Conservation (phyloP, 2,113 vertebrate species). For the Oncorhynchus clarkii region DNA sequence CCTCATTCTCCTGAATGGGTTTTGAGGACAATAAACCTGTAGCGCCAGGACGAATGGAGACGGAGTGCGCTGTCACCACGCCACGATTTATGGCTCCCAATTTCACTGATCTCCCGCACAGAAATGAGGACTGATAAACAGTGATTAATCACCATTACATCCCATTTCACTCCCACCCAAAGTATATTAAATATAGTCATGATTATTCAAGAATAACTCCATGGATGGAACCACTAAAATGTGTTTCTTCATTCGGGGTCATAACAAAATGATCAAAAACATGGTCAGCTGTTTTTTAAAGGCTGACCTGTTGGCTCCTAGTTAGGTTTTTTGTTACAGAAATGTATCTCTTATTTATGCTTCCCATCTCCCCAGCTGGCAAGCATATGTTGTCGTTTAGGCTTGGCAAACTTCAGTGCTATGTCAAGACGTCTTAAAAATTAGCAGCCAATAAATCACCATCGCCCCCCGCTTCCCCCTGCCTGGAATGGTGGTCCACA, state of each 20-base stretch:
- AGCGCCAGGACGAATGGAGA: constrained; percentile 81
- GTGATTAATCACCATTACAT: constrained; percentile 82
- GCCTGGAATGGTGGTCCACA: constrained; percentile 73
- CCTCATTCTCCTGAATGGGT: constrained; percentile 81
- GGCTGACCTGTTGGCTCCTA: constrained; percentile 37
- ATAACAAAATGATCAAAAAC: background rate
- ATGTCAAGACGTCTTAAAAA: constrained; percentile 78
- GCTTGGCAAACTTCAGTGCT: constrained; percentile 73
- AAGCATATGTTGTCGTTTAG: constrained; percentile 78
- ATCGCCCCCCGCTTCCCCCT: constrained; percentile 60
- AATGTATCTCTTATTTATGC: constrained; percentile 63
- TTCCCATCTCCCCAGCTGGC: constrained; percentile 69
- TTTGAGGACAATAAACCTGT: constrained; percentile 84
- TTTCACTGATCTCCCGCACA: constrained; percentile 80
- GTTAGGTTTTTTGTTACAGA: constrained; percentile 53
- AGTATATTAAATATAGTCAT: constrained; percentile 76
- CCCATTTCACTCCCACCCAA: constrained; percentile 68
- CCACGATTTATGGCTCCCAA: constrained; percentile 79
- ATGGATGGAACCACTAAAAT: constrained; percentile 33
- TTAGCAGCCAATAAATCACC: constrained; percentile 80
- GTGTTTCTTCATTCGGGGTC: background rate
- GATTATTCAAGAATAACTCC: constrained; percentile 68
- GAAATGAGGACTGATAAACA: constrained; percentile 82
- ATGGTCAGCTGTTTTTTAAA: background rate
- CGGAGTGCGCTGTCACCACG: constrained; percentile 76